These are phyloP conservation scores for Tubulanus polymorphus DNA, from an alignment of 2,888 invertebrate species.

Conservation along the genomic window DNA sequence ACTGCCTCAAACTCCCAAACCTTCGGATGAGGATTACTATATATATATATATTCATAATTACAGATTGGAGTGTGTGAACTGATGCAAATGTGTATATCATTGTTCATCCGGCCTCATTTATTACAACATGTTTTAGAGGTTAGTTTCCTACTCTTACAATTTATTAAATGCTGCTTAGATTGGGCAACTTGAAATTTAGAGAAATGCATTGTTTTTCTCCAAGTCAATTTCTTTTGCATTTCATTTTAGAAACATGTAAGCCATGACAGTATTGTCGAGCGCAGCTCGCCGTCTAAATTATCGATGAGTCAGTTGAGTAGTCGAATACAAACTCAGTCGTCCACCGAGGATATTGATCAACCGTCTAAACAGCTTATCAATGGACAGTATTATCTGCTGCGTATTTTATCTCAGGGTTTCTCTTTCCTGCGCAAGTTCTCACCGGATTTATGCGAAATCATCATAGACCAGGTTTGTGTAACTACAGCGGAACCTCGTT, in stretches of 20 bases:
- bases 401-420: slow-evolving; percentile 41
- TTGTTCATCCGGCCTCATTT: slow-evolving; percentile 47
- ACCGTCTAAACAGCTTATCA: slow-evolving; percentile 34
- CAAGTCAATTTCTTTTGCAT: too few relatives aligned
- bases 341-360: slow-evolving; percentile 45
- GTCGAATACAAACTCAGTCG: slow-evolving; percentile 38
- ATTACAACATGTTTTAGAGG: slow-evolving; percentile 39
- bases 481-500: too few relatives aligned
- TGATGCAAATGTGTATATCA: slow-evolving; percentile 43
- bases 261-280: too few relatives aligned
- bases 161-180: too few relatives aligned
- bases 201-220: too few relatives aligned
- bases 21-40: too few relatives aligned
- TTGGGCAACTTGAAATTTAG: too few relatives aligned
- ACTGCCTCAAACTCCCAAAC: too few relatives aligned
- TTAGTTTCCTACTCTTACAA: too few relatives aligned
- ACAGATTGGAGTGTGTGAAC: slow-evolving; percentile 38
- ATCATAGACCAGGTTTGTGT: slow-evolving; percentile 49
- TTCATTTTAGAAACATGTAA: too few relatives aligned
- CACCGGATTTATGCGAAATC: slow-evolving; percentile 50
- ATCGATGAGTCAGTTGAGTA: slow-evolving; percentile 21
- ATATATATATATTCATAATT: slow-evolving; percentile 16
- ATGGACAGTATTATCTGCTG: slow-evolving; percentile 41
- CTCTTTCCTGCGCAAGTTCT: slow-evolving; percentile 43
- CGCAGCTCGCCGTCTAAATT: too few relatives aligned